Percentiles rank a stretch among this genome's conserved stretches.
These are phyloP conservation scores for Psilanteris sp. DNA, from an alignment of 1,140 invertebrate genomes.

Conservation along the genomic window DNA sequence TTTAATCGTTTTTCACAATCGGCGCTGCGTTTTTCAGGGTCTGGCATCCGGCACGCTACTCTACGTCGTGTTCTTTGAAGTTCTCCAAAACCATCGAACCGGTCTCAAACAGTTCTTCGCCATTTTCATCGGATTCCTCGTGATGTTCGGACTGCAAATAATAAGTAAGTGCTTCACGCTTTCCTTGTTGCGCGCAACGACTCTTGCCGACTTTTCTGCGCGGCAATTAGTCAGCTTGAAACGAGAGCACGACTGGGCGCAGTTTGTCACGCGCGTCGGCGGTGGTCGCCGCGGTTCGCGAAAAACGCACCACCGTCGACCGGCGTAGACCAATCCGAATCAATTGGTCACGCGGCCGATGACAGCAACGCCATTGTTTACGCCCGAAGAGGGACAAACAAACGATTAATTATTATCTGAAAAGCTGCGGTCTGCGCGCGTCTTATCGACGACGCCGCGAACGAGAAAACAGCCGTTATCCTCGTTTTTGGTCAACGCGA, in stretches of 20 bases:
- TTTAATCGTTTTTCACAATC: too few relatives aligned
- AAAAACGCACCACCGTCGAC: not conserved
- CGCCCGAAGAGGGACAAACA: slow-evolving; percentile 10
- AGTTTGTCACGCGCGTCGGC: too few relatives aligned
- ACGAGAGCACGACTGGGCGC: not conserved
- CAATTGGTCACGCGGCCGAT: not conserved
- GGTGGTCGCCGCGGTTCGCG: not conserved
- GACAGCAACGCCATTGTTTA: not conserved
- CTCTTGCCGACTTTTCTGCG: slow-evolving; percentile 1
- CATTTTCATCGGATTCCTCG: slow-evolving; percentile 74
- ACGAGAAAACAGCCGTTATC: slow-evolving; percentile 22
- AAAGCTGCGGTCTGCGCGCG: slow-evolving; percentile 5
- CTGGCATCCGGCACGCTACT: slow-evolving; percentile 84
- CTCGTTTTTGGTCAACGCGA: slow-evolving; percentile 12
- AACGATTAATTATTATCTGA: slow-evolving; percentile 24
- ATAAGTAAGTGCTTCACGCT: slow-evolving; percentile 72
- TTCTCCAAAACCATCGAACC: slow-evolving; percentile 81
- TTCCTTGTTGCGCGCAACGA: slow-evolving; percentile 16
- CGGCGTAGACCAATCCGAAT: not conserved
- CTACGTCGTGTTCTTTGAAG: slow-evolving; percentile 86
- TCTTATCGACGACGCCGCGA: slow-evolving; percentile 1
- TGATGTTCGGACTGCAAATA: slow-evolving; percentile 77
- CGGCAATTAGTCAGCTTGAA: not conserved
- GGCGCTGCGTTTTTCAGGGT: slow-evolving; percentile 80
- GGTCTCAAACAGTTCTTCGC: slow-evolving; percentile 75